These are phyloP conservation scores for Onychomys torridus DNA, from an alignment of 2,797 vertebrate species.

Conservation along the genomic window DNA sequence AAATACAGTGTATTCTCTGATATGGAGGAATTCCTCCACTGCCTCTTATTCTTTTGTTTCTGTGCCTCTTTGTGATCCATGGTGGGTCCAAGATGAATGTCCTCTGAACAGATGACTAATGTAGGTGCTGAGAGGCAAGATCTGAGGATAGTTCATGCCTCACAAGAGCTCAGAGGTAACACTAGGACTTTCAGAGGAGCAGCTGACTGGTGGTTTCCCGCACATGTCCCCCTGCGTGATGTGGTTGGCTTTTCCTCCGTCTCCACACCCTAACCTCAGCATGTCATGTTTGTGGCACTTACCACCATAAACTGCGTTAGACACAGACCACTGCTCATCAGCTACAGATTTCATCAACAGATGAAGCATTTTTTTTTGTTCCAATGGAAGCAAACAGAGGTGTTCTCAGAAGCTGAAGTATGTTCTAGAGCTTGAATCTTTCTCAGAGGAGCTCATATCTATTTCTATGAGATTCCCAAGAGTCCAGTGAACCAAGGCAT, in stretches of 20 bases:
- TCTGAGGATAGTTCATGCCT: not conserved
- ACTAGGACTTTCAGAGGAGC: not conserved
- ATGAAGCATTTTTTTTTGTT: not conserved
- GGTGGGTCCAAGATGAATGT: not conserved
- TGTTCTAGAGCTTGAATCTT: not conserved
- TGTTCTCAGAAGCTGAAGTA: not conserved
- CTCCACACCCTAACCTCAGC: not conserved
- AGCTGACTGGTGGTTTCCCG: not conserved
- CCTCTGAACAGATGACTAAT: not conserved
- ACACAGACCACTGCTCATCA: not conserved
- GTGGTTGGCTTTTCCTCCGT: too few relatives aligned
- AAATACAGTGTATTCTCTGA: not conserved
- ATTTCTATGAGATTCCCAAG: not conserved
- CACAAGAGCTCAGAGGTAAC: not conserved
- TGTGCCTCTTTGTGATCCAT: not conserved
- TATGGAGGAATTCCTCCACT: not conserved
- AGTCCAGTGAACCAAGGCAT: not conserved
- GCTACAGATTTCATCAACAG: not conserved
- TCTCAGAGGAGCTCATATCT: not conserved
- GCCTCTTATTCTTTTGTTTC: not conserved
- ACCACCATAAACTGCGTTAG: not conserved
- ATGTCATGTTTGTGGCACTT: not conserved
- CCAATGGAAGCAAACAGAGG: not conserved
- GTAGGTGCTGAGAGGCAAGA: not conserved
- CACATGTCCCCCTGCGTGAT: not conserved